phyloP scores from a whole-genome alignment of 2,797 vertebrate genomes.

The Pteronotus mesoamericanus region DNA sequence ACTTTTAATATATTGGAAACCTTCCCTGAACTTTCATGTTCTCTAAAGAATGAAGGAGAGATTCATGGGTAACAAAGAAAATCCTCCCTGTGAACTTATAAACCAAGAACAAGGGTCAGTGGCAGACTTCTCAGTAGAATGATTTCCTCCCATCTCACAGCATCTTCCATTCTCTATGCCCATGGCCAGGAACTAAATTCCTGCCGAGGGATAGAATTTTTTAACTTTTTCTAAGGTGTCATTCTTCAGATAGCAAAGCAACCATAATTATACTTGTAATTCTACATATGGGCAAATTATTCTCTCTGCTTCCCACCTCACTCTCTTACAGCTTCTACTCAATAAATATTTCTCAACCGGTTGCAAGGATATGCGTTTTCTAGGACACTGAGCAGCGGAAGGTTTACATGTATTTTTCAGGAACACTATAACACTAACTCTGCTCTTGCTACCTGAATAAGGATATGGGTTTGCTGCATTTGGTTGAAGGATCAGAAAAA shows the following conservation, averaged over 20 bases:
- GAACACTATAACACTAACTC: background rate
- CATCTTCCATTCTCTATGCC: background rate
- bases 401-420: background rate
- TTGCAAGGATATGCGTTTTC: background rate
- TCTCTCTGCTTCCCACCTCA: background rate
- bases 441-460: background rate
- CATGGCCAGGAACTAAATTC: background rate
- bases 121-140: background rate
- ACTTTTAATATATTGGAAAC: background rate
- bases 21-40: background rate
- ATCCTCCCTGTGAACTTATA: background rate
- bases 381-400: background rate
- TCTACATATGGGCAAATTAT: background rate
- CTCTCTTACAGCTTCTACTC: background rate
- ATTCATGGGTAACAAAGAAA: background rate
- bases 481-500: background rate
- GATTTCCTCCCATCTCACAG: background rate
- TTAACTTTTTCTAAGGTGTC: background rate
- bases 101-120: background rate
- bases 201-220: background rate
- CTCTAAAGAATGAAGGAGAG: constrained; percentile 28
- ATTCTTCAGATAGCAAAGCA: background rate
- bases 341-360: background rate
- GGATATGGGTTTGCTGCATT: background rate
- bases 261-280: background rate